Percentiles rank a stretch among this genome's conserved stretches.
Evolutionary conservation across 2,888 invertebrate species (phyloP).

Genomic region (Hirudinaria manillensis): DNA sequence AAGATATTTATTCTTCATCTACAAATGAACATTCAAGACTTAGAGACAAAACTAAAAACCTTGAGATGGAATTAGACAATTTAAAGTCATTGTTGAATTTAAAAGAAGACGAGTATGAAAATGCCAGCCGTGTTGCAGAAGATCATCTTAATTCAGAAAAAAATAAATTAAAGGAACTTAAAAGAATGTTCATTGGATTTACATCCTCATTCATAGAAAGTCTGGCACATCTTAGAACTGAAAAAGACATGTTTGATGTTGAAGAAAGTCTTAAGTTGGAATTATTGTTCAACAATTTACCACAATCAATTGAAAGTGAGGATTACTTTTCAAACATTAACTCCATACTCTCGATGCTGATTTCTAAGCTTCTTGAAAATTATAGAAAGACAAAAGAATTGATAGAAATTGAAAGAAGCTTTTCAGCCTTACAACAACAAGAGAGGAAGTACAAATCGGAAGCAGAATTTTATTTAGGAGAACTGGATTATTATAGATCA

Average conservation of each 20-base stretch:
- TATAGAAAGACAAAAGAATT: background rate
- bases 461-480: background rate
- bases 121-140: too few relatives aligned
- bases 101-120: too few relatives aligned
- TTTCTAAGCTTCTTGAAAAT: background rate
- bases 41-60: too few relatives aligned
- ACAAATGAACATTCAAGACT: too few relatives aligned
- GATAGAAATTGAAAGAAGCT: background rate
- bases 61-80: too few relatives aligned
- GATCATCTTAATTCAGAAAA: too few relatives aligned
- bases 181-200: too few relatives aligned
- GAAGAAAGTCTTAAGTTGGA: background rate
- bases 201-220: too few relatives aligned
- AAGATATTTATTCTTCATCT: too few relatives aligned
- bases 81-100: too few relatives aligned
- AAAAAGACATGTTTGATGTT: background rate
- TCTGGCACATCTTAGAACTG: too few relatives aligned
- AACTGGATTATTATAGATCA: constrained; percentile 14
- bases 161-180: too few relatives aligned
- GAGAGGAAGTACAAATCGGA: background rate
- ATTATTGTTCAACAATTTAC: background rate
- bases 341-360: background rate
- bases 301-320: background rate
- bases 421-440: constrained; percentile 6
- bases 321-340: background rate